Evolutionary conservation across 2,113 vertebrate genomes (phyloP), one percentile per base, ranked within the genome.

Genomic region (Halcyon malimbica): DNA sequence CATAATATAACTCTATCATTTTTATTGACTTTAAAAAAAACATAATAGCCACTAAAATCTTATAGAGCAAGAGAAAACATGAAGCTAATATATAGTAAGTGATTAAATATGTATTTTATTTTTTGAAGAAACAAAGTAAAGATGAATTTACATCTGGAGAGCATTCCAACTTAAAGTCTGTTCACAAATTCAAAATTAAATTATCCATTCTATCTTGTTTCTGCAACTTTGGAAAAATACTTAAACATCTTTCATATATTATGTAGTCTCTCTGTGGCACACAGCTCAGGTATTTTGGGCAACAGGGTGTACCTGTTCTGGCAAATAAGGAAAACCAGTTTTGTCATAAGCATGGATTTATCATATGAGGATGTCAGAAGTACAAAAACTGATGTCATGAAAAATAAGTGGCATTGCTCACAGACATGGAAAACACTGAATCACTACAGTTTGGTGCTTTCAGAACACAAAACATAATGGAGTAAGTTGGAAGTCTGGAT

Each of bases 11-110:
- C 11, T 2, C 2, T 57, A 83, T 39, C 3, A 59, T 63, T 62
- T 64, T 74, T 88, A 70, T 19, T 93, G 75, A 74, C 75, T 91
- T 79, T 67, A 7, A 74, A 80, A 70, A 76, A 24, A 35, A 37
- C 35, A 28, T 92, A 94, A 91, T 35, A 86, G 37, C 25, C 25
- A 77, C 57, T 95, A 74, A 95, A 90, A 63, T 81, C 41, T 88
- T 76, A 70, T 2, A 69, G 37, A 83, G 25, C 1, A 0, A 73
- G 59, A 90, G n/a, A 92, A 95, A 95, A 77, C 59, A 77, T 39
- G 23, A 71, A 77, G 50, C 3, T 91, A 67, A 75, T 73, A 33
- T 93, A 77, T 68, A 93, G 16, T 41, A 85, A 76, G 59, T 48
- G 18, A 91, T 80, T 80, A 11, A 46, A 77, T 85, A 50, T 10